Conservation (phyloP, 2,113 vertebrate genomes). For the Sinocyclocheilus rhinocerous region DNA sequence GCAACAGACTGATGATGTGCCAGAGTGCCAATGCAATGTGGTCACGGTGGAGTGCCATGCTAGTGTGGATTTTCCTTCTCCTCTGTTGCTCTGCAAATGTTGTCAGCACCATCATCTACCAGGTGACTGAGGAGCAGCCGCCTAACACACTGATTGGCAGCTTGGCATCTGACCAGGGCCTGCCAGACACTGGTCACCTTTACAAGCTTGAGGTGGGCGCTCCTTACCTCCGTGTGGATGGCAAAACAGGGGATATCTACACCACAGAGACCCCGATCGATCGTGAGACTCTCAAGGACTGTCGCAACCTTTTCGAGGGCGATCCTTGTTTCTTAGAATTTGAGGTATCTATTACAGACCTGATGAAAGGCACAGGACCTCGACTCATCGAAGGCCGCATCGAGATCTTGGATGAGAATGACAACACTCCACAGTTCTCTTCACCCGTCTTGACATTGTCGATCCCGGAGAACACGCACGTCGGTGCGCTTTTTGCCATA, state of each 20-base stretch:
- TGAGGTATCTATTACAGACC: constrained; percentile 94
- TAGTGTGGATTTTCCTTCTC: constrained; percentile 57
- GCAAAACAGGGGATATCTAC: constrained; percentile 95
- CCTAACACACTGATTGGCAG: constrained; percentile 93
- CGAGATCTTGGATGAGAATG: constrained; percentile 92
- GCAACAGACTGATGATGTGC: constrained; percentile 53
- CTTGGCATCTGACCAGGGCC: constrained; percentile 87
- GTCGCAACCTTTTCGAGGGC: constrained; percentile 84
- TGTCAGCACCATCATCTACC: constrained; percentile 77
- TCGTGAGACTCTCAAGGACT: constrained; percentile 88
- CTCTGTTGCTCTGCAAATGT: constrained; percentile 55
- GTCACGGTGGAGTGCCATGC: constrained; percentile 37
- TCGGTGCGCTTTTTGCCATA: constrained; percentile 87
- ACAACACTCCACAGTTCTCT: constrained; percentile 96
- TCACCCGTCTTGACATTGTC: constrained; percentile 89
- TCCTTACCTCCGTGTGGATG: constrained; percentile 91
- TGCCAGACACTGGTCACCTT: constrained; percentile 89
- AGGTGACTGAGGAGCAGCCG: constrained; percentile 89
- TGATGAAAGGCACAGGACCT: constrained; percentile 81
- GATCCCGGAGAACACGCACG: constrained; percentile 93
- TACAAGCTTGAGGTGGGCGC: constrained; percentile 95
- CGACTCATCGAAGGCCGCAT: constrained; percentile 94
- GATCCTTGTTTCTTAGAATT: constrained; percentile 93
- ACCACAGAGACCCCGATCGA: constrained; percentile 93
- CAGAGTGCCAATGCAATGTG: constrained; percentile 64